These are phyloP conservation scores for Patella depressa DNA, from an alignment of 2,888 invertebrate species.

Conservation along the genomic window DNA sequence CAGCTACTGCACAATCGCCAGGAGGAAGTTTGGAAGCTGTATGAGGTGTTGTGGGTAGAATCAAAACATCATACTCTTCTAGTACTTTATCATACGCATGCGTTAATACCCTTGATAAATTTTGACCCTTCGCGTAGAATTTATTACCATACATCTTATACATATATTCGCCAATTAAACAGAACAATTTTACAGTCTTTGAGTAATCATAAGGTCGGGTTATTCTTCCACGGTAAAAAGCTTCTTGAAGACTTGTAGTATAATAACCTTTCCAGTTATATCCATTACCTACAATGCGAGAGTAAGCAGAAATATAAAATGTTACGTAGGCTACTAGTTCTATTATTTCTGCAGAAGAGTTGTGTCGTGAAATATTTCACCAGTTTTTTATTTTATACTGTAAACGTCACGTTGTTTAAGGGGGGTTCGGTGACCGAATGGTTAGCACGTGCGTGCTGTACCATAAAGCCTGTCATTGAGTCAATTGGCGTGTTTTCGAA, in stretches of 20 bases:
- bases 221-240: constrained; percentile 34
- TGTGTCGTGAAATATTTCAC: too few species aligned
- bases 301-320: too few species aligned
- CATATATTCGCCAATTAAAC: constrained; percentile 39
- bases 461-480: too few species aligned
- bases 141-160: constrained; percentile 42
- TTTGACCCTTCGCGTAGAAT: constrained; percentile 48
- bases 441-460: too few species aligned
- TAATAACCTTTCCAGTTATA: constrained; percentile 43
- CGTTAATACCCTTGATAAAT: constrained; percentile 36
- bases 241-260: constrained; percentile 37
- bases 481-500: too few species aligned
- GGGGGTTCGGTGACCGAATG: too few species aligned
- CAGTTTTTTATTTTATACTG: too few species aligned
- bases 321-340: too few species aligned
- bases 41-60: constrained; percentile 55
- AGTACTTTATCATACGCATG: constrained; percentile 48
- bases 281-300: constrained; percentile 30
- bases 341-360: too few species aligned
- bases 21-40: constrained; percentile 36
- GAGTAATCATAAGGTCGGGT: constrained; percentile 35
- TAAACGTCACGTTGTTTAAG: too few species aligned
- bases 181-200: constrained; percentile 35
- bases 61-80: constrained; percentile 50
- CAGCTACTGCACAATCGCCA: constrained; percentile 17